Percentiles rank a stretch among this genome's conserved stretches.
These are phyloP conservation scores for Cricetomys ansorgei DNA, from an alignment of 2,113 vertebrate species.

Conservation along the genomic window DNA sequence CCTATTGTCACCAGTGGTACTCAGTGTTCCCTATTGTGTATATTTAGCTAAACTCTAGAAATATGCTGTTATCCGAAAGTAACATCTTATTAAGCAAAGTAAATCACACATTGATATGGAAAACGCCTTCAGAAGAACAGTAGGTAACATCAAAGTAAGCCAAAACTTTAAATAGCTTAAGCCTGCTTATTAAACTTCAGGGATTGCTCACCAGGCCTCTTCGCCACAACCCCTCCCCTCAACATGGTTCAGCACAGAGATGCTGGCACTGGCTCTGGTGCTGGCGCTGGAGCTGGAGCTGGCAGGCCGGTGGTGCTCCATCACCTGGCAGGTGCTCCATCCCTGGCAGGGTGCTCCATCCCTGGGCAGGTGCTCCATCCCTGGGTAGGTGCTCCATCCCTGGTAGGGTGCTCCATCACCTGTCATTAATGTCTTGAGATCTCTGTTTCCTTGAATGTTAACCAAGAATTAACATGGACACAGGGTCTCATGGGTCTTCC, in stretches of 20 bases:
- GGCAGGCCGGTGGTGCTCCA: no score
- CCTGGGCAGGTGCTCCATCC: neutral
- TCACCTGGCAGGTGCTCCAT: neutral
- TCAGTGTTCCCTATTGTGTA: neutral
- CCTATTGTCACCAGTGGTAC: neutral
- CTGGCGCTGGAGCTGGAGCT: no score
- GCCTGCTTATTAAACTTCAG: neutral
- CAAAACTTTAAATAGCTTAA: neutral
- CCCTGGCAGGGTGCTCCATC: neutral
- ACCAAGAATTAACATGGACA: neutral
- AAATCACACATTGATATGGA: neutral
- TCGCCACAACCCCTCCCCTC: no score
- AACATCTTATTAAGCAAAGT: slow-evolving; percentile 11
- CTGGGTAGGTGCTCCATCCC: neutral
- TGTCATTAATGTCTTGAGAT: neutral
- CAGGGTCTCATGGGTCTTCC: neutral
- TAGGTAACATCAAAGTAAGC: neutral
- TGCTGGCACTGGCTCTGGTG: no score
- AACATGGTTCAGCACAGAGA: neutral
- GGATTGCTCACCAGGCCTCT: neutral
- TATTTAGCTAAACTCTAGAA: slow-evolving; percentile 35
- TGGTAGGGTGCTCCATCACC: neutral
- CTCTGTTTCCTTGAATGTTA: neutral
- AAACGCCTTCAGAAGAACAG: neutral
- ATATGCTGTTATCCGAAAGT: neutral